These are phyloP conservation scores for Trematocara zebra DNA, from an alignment of 2,113 vertebrate genomes.

Conservation along the genomic window DNA sequence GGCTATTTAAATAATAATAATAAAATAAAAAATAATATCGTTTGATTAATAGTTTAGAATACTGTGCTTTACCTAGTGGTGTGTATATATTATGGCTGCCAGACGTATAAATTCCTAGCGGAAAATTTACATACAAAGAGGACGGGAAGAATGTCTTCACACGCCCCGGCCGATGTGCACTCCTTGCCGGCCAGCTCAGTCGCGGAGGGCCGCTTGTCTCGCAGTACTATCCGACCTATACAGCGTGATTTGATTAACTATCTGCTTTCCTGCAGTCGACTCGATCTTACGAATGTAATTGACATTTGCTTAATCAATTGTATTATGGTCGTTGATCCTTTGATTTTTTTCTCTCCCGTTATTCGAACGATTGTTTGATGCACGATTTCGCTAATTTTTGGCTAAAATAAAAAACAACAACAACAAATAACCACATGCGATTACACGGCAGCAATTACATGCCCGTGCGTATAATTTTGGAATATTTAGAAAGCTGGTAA, in stretches of 20 bases:
- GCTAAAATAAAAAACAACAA: not conserved
- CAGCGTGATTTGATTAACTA: slow-evolving; percentile 24
- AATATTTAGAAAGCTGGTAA: not conserved
- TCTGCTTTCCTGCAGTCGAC: not conserved
- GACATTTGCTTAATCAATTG: slow-evolving; percentile 19
- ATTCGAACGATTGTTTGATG: not conserved
- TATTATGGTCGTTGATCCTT: not conserved
- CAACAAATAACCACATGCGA: not conserved
- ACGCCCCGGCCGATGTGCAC: slow-evolving; percentile 30
- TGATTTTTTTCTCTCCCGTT: not conserved
- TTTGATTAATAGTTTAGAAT: not conserved
- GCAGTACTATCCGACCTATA: not conserved
- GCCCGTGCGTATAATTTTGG: not conserved
- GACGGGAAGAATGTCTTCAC: not conserved
- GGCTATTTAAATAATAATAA: not conserved
- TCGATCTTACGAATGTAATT: not conserved
- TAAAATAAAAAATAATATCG: not conserved
- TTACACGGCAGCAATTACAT: not conserved
- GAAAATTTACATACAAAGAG: not conserved
- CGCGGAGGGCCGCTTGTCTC: slow-evolving; percentile 22
- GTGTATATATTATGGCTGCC: not conserved
- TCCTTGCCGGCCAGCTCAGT: slow-evolving; percentile 45
- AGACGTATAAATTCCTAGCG: not conserved
- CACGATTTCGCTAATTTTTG: not conserved
- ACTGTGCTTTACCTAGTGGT: not conserved